phyloP scores from a whole-genome alignment of 2,113 vertebrate genomes.

The Phylloscopus whistleri region DNA sequence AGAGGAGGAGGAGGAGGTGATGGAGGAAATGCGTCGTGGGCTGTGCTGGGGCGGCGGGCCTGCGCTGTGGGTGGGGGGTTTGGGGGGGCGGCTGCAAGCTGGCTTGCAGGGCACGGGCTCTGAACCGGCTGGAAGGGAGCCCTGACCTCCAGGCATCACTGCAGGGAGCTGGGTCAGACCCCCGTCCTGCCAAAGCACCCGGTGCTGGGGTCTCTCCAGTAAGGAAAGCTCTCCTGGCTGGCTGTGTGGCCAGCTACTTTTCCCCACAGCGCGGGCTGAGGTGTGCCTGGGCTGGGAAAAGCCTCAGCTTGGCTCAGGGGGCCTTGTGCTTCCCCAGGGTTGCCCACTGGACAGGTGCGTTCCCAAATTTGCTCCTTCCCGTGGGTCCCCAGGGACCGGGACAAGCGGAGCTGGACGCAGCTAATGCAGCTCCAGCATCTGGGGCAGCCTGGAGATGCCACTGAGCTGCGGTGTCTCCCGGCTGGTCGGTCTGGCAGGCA shows the following conservation, averaged over 20 bases:
- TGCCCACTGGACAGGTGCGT: neutral
- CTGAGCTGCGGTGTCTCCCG: neutral
- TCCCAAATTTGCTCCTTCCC: accelerated
- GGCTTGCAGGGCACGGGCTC: neutral
- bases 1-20: neutral
- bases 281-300: neutral
- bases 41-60: neutral
- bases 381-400: accelerated
- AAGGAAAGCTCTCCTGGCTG: accelerated
- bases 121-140: neutral
- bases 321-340: neutral
- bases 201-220: neutral
- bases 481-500: neutral
- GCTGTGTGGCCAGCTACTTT: neutral
- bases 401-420: neutral
- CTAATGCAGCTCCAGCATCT: neutral
- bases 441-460: neutral
- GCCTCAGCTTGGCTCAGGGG: neutral
- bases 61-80: neutral
- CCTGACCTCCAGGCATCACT: neutral
- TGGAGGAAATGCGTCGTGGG: neutral
- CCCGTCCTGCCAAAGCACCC: accelerated
- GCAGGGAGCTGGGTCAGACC: neutral
- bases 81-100: neutral
- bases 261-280: accelerated